Evolutionary conservation across 2,113 vertebrate species (phyloP).

Genomic region (Pollimyrus isidori): DNA sequence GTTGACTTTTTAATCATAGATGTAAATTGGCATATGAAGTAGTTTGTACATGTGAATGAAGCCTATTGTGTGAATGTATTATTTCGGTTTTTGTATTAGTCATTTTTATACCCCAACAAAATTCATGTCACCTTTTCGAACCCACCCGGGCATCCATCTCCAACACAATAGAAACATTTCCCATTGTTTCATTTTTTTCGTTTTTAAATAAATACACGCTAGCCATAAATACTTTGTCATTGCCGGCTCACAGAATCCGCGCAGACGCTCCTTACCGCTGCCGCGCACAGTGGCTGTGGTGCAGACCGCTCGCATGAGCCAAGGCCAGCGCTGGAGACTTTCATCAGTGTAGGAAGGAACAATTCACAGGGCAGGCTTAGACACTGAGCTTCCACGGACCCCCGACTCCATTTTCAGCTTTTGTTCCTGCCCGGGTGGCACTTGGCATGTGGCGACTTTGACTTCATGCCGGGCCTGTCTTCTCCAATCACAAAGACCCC

Average conservation of each 20-base stretch:
- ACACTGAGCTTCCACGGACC: constrained; percentile 66
- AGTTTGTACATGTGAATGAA: not conserved
- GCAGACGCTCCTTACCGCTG: not conserved
- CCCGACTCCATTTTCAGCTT: constrained; percentile 77
- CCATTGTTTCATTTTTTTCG: not conserved
- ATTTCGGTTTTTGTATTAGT: not conserved
- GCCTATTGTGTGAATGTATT: not conserved
- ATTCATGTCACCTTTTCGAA: not conserved
- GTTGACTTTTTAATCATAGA: not conserved
- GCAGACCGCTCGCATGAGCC: not conserved
- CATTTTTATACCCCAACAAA: constrained; percentile 6
- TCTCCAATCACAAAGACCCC: constrained; percentile 65
- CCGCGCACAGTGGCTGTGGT: not conserved
- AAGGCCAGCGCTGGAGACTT: constrained; percentile 49
- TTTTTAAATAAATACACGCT: not conserved
- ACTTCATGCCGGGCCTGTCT: constrained; percentile 66
- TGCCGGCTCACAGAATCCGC: not conserved
- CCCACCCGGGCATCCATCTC: not conserved
- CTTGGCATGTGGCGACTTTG: constrained; percentile 73
- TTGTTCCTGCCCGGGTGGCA: constrained; percentile 76
- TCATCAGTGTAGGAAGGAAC: constrained; percentile 65
- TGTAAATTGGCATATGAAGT: not conserved
- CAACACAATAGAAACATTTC: constrained; percentile 4
- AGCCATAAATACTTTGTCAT: not conserved
- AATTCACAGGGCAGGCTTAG: constrained; percentile 73